phyloP scores from a whole-genome alignment of 64 coral and sea anemone species.

The Pachyseris speciosa region DNA sequence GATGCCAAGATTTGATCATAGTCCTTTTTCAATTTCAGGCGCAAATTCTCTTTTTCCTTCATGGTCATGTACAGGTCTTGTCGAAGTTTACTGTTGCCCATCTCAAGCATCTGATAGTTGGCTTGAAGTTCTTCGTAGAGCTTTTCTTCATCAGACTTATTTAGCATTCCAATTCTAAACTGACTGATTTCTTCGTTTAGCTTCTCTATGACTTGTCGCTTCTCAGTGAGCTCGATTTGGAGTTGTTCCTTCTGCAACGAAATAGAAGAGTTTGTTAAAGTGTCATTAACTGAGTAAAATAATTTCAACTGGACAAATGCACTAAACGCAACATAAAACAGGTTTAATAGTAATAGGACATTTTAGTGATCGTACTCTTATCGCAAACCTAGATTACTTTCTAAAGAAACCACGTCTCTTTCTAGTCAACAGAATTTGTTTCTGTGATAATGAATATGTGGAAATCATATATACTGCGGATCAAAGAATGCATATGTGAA shows the following conservation, averaged over 20 bases:
- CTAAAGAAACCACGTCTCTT: too few relatives aligned
- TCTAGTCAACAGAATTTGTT: too few relatives aligned
- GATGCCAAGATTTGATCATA: slow-evolving; percentile 68
- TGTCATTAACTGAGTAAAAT: too few relatives aligned
- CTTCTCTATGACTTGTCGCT: slow-evolving; percentile 14
- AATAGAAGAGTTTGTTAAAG: neutral
- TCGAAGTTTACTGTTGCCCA: slow-evolving; percentile 16
- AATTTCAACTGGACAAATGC: too few relatives aligned
- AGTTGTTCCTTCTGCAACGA: slow-evolving; percentile 24
- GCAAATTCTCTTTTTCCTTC: slow-evolving; percentile 72
- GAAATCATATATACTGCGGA: too few relatives aligned
- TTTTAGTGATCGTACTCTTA: too few relatives aligned
- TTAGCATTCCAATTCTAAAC: slow-evolving; percentile 23
- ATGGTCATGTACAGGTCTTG: slow-evolving; percentile 57
- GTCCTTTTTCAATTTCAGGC: slow-evolving; percentile 83
- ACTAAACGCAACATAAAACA: too few relatives aligned
- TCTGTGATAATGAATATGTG: too few relatives aligned
- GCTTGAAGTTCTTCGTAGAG: slow-evolving; percentile 2
- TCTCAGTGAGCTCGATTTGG: slow-evolving; percentile 4
- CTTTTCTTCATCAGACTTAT: slow-evolving; percentile 50
- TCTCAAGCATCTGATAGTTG: slow-evolving; percentile 34
- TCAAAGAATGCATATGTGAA: too few relatives aligned
- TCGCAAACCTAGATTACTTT: too few relatives aligned
- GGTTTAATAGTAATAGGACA: too few relatives aligned
- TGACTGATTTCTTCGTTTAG: slow-evolving; percentile 6